These are phyloP conservation scores for Tangara arthus DNA, from an alignment of 2,797 vertebrate genomes.

Conservation along the genomic window DNA sequence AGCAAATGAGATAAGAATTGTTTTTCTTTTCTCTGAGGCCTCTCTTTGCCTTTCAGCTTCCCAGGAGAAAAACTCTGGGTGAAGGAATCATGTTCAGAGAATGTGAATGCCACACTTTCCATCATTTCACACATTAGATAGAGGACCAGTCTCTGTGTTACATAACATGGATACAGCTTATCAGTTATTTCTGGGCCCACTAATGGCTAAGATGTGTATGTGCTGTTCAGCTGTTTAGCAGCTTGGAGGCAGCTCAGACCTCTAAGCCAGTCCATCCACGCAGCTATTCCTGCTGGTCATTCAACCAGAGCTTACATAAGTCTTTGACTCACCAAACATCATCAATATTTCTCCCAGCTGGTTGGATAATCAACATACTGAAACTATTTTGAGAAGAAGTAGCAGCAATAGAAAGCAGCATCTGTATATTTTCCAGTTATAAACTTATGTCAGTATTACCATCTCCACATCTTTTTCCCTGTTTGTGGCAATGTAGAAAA, in stretches of 20 bases:
- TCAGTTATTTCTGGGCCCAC: background rate
- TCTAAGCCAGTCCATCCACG: background rate
- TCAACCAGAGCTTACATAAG: accelerated
- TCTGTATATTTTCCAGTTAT: background rate
- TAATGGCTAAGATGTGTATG: background rate
- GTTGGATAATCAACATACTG: background rate
- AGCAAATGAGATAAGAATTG: no score
- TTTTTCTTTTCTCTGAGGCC: no score
- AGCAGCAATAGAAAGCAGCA: background rate
- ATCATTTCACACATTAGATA: background rate
- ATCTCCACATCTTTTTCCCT: background rate
- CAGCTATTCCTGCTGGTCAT: background rate
- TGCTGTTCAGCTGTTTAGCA: background rate
- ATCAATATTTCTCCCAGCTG: background rate
- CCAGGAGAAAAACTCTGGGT: no score
- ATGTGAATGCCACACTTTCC: background rate
- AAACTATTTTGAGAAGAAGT: background rate
- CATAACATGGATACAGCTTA: background rate
- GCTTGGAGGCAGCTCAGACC: background rate
- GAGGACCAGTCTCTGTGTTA: background rate
- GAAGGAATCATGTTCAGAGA: no score
- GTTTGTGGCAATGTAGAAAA: background rate
- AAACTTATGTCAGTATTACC: background rate
- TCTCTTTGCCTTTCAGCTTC: no score
- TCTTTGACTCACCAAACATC: background rate